phyloP scores from a whole-genome alignment of 1,140 invertebrate species.

The Metaphire vulgaris region DNA sequence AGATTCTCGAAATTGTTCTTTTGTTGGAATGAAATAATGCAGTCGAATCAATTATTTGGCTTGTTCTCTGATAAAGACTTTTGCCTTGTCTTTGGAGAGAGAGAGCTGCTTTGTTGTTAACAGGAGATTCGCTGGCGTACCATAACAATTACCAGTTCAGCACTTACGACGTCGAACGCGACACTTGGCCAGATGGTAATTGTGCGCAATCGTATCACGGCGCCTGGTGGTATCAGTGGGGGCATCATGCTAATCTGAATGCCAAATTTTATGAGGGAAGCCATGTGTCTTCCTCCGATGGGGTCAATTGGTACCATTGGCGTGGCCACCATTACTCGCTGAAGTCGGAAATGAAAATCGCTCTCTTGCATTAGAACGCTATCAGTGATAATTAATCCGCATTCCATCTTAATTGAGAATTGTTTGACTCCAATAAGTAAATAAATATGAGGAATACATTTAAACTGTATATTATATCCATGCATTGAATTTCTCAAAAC shows the following conservation, averaged over 20 bases:
- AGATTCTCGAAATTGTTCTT: too few relatives aligned
- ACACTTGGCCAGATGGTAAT: background rate
- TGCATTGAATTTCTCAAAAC: too few relatives aligned
- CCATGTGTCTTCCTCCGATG: conserved; percentile 38
- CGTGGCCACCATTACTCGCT: conserved; percentile 46
- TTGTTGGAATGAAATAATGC: too few relatives aligned
- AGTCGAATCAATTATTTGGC: too few relatives aligned
- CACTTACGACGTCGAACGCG: conserved; percentile 20
- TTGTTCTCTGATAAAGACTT: too few relatives aligned
- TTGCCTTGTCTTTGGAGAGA: too few relatives aligned
- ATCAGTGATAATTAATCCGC: too few relatives aligned
- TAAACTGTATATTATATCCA: too few relatives aligned
- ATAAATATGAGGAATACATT: too few relatives aligned
- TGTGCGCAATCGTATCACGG: conserved; percentile 22
- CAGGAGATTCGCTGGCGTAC: conserved; percentile 23
- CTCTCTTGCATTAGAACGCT: background rate
- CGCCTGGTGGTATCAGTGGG: conserved; percentile 45
- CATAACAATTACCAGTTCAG: conserved; percentile 16
- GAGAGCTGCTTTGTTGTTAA: too few relatives aligned
- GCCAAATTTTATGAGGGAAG: conserved; percentile 40
- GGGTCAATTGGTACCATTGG: conserved; percentile 48
- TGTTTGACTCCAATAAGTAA: too few relatives aligned
- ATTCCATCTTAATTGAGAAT: too few relatives aligned
- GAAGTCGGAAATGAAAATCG: conserved; percentile 43
- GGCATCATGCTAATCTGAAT: conserved; percentile 44